A percentile compares a stretch with the other conserved stretches of the same genome.
These are phyloP conservation scores for Cynaeus angustus DNA, from an alignment of 2,888 invertebrate species.

Conservation along the genomic window DNA sequence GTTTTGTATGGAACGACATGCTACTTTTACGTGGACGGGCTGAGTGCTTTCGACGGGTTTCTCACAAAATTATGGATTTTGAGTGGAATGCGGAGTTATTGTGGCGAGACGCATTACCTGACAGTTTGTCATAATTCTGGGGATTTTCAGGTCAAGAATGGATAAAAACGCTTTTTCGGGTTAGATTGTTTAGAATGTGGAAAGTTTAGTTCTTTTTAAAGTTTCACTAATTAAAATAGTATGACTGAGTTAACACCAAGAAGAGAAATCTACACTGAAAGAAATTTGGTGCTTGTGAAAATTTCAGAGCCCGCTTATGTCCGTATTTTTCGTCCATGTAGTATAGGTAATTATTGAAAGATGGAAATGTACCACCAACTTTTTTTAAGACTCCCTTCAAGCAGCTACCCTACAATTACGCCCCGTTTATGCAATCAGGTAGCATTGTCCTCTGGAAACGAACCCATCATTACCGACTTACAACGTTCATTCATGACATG, in stretches of 20 bases:
- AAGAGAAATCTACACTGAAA: too few relatives aligned
- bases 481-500: conserved; percentile 47
- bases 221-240: too few relatives aligned
- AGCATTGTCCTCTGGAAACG: conserved; percentile 49
- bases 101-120: conserved; percentile 16
- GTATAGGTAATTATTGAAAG: too few relatives aligned
- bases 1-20: conserved; percentile 43
- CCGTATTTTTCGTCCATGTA: too few relatives aligned
- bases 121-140: conserved; percentile 12
- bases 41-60: conserved; percentile 21
- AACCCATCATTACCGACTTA: conserved; percentile 51
- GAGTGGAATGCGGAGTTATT: conserved; percentile 32
- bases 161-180: too few relatives aligned
- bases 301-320: too few relatives aligned
- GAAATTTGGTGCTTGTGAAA: too few relatives aligned
- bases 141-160: conserved; percentile 9
- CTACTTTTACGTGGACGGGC: conserved; percentile 18
- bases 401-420: conserved; percentile 48
- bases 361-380: too few relatives aligned
- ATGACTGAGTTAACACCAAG: too few relatives aligned
- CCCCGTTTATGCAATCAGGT: conserved; percentile 49
- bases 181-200: too few relatives aligned
- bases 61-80: conserved; percentile 43
- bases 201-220: too few relatives aligned
- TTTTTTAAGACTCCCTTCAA: too few relatives aligned